These are phyloP conservation scores for Saxidomus purpurata DNA, from an alignment of 1,140 invertebrate genomes.

Conservation along the genomic window DNA sequence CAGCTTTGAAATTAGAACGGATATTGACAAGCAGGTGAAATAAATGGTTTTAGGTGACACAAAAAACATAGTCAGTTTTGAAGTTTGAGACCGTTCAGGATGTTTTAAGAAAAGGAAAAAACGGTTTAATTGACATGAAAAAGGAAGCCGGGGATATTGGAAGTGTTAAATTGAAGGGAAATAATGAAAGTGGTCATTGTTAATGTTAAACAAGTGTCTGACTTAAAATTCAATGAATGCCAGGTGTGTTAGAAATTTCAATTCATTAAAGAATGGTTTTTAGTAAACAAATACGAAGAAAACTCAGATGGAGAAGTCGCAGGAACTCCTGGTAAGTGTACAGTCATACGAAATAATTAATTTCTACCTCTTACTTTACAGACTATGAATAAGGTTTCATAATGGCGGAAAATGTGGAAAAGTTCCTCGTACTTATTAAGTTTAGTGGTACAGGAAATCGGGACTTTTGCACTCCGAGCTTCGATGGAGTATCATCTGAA, in stretches of 20 bases:
- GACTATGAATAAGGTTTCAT: too few relatives aligned
- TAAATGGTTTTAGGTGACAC: neutral
- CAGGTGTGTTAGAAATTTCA: neutral
- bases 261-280: neutral
- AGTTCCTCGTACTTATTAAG: too few relatives aligned
- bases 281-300: slow-evolving; percentile 20
- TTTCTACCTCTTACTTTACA: too few relatives aligned
- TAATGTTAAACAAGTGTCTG: neutral
- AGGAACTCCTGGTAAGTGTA: slow-evolving; percentile 10
- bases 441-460: too few relatives aligned
- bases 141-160: neutral
- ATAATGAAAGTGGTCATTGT: neutral
- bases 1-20: neutral
- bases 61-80: neutral
- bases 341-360: neutral
- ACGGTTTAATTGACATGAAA: neutral
- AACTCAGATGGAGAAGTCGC: neutral
- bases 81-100: neutral
- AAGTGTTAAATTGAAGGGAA: neutral
- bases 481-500: too few relatives aligned
- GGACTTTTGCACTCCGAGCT: too few relatives aligned
- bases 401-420: too few relatives aligned
- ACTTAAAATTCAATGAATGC: neutral
- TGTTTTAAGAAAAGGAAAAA: neutral
- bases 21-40: slow-evolving; percentile 3